These are phyloP conservation scores for Phalacrocorax brasilianus DNA, from an alignment of 2,113 vertebrate species.

Conservation along the genomic window DNA sequence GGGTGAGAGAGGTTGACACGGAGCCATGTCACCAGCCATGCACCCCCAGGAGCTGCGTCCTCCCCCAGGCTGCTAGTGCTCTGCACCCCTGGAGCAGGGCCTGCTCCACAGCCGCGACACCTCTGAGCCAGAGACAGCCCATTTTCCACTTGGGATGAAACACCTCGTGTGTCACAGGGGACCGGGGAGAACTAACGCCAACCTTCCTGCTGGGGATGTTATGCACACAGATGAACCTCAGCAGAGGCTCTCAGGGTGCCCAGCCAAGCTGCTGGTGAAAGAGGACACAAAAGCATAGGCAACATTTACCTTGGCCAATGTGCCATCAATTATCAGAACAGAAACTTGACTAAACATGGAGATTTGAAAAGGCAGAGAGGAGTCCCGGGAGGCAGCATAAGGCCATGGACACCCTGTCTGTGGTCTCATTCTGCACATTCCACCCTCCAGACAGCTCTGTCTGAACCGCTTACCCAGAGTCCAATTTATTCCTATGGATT, in stretches of 20 bases:
- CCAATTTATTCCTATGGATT: conserved; percentile 58
- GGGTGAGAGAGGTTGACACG: neutral
- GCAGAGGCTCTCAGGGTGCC: neutral
- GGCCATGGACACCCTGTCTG: neutral
- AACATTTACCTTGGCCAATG: neutral
- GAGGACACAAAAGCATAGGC: neutral
- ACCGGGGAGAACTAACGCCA: neutral
- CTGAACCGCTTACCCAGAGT: conserved; percentile 18
- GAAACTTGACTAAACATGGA: neutral
- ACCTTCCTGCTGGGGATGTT: neutral
- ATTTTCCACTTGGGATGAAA: neutral
- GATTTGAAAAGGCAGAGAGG: neutral
- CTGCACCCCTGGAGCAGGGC: neutral
- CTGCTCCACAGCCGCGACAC: neutral
- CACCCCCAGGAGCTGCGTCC: neutral
- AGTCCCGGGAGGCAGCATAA: conserved; percentile 5
- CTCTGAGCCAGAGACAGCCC: neutral
- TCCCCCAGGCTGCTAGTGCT: neutral
- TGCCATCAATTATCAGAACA: neutral
- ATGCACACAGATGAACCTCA: neutral
- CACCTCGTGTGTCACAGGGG: neutral
- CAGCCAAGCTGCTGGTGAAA: neutral
- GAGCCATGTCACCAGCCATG: neutral
- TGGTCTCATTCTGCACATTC: conserved; percentile 43
- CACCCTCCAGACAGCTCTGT: conserved; percentile 13